These are phyloP conservation scores for Sinella curviseta DNA, from an alignment of 1,140 invertebrate genomes.

Conservation along the genomic window DNA sequence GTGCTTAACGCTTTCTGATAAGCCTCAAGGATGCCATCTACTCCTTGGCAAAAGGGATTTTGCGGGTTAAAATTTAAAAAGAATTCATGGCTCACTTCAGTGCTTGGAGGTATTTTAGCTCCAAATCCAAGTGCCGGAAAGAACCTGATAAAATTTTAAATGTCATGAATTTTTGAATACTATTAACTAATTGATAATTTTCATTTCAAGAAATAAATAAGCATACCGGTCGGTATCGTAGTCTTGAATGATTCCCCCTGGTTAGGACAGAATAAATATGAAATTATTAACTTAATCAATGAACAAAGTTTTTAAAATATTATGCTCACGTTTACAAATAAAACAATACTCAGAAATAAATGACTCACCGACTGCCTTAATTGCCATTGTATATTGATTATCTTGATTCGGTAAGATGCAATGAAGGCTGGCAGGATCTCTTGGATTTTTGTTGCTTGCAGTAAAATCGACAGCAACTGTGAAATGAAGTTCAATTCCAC, in stretches of 20 bases:
- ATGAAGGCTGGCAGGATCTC: conserved; percentile 59
- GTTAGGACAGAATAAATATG: background rate
- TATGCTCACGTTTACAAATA: background rate
- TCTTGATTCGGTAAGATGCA: conserved; percentile 52
- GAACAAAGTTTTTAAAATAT: background rate
- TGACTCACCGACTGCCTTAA: conserved; percentile 57
- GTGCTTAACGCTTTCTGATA: conserved; percentile 57
- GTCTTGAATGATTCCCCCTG: conserved; percentile 61
- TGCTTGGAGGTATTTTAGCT: conserved; percentile 59
- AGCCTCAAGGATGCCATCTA: conserved; percentile 58
- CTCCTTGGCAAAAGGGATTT: conserved; percentile 62
- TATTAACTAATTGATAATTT: background rate
- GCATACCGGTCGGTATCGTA: conserved; percentile 55
- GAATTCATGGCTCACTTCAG: conserved; percentile 62
- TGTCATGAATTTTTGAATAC: too few species aligned
- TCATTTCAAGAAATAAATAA: background rate
- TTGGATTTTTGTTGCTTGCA: conserved; percentile 63
- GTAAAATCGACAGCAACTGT: conserved; percentile 67
- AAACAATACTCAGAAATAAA: too few species aligned
- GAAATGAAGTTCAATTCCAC: conserved; percentile 62
- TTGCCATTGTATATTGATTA: conserved; percentile 61
- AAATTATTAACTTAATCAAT: conserved; percentile 1
- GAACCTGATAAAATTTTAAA: conserved; percentile 51
- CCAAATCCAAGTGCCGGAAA: conserved; percentile 62
- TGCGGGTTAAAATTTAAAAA: conserved; percentile 63